phyloP scores from a whole-genome alignment of 1,140 invertebrate species.

The Drosophila ambigua region DNA sequence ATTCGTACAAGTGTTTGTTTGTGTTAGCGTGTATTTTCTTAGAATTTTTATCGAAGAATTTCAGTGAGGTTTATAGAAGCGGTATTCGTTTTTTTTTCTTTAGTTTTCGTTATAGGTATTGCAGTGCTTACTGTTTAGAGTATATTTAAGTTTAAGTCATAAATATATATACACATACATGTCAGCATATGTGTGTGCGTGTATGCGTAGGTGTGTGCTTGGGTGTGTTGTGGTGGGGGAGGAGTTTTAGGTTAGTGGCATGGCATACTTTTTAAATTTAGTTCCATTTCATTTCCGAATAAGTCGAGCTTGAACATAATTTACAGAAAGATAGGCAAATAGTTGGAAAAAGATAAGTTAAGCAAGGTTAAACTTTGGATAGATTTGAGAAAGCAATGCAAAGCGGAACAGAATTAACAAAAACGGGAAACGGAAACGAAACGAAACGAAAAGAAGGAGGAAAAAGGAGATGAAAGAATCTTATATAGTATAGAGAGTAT shows the following conservation, averaged over 20 bases:
- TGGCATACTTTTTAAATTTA: conserved; percentile 14
- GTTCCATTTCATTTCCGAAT: neutral
- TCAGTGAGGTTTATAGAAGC: conserved; percentile 82
- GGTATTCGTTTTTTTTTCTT: conserved; percentile 46
- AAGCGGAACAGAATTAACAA: neutral
- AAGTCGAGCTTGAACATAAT: too few relatives aligned
- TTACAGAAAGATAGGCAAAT: conserved; percentile 28
- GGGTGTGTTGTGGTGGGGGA: too few relatives aligned
- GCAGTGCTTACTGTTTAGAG: conserved; percentile 59
- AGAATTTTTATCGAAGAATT: conserved; percentile 75
- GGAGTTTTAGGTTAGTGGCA: conserved; percentile 12
- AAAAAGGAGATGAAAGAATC: conserved; percentile 1
- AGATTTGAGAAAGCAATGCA: conserved; percentile 33
- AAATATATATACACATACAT: conserved; percentile 37
- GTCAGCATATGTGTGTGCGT: conserved; percentile 5
- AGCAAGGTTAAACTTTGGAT: conserved; percentile 17
- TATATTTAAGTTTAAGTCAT: conserved; percentile 58
- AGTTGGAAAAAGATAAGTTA: conserved; percentile 33
- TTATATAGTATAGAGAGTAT: conserved; percentile 9
- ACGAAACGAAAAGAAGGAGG: neutral
- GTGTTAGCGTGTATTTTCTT: conserved; percentile 24
- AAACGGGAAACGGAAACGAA: neutral
- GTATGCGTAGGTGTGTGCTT: conserved; percentile 1
- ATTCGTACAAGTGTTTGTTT: conserved; percentile 37
- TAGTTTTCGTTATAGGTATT: conserved; percentile 50